phyloP scores from a whole-genome alignment of 1,140 invertebrate species.

The Parasteatoda tepidariorum region DNA sequence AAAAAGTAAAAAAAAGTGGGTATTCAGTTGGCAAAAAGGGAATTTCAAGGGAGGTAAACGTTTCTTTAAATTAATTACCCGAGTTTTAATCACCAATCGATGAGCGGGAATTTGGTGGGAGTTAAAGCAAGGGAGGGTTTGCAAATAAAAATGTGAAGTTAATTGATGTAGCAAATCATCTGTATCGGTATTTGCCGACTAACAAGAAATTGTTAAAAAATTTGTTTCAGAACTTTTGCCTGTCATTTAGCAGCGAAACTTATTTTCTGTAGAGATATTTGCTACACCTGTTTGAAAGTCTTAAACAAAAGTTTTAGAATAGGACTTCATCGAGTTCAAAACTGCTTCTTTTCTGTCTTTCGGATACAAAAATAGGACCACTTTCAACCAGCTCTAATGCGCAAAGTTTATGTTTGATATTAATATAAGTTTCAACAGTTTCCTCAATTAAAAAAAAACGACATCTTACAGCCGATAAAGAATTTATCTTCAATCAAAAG shows the following conservation, averaged over 20 bases:
- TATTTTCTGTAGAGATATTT: background rate
- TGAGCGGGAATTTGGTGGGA: background rate
- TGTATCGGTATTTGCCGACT: background rate
- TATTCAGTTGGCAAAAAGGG: background rate
- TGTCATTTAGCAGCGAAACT: background rate
- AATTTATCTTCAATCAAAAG: no score
- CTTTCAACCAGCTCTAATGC: no score
- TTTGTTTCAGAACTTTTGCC: background rate
- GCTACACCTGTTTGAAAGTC: background rate
- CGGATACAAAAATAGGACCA: no score
- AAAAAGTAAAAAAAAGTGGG: slow-evolving; percentile 32
- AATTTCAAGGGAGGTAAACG: background rate
- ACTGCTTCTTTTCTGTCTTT: no score
- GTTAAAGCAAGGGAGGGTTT: background rate
- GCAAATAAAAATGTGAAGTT: background rate
- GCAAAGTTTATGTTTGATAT: no score
- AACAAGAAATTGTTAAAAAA: no score
- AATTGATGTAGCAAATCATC: background rate
- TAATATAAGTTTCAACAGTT: no score
- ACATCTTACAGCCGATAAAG: no score
- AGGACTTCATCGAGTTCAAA: background rate
- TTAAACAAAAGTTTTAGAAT: background rate
- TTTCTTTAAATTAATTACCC: slow-evolving; percentile 53
- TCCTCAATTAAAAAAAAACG: no score
- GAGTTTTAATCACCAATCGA: slow-evolving; percentile 48